Evolutionary conservation across 2,888 invertebrate genomes (phyloP).

Genomic region (Drosophila affinis): DNA sequence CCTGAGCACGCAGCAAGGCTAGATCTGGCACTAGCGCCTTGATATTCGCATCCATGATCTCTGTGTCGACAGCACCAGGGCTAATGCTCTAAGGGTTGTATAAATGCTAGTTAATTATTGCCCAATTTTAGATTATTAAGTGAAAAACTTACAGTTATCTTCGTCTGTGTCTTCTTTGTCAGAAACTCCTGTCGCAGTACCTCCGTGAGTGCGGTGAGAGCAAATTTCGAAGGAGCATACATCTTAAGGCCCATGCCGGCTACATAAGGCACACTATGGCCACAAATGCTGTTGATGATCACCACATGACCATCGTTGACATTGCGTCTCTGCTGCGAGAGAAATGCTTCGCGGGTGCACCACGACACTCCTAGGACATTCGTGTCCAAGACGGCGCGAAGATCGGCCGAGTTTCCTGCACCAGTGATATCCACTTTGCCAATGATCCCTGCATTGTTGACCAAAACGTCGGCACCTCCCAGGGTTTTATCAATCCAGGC

Average conservation of each 20-base stretch:
- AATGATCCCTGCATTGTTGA: constrained; percentile 93
- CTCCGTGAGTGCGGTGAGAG: constrained; percentile 74
- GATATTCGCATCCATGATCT: too few species aligned
- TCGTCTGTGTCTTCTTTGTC: constrained; percentile 68
- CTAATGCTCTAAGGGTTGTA: constrained; percentile 70
- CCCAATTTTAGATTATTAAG: too few species aligned
- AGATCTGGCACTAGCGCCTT: too few species aligned
- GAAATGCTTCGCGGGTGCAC: constrained; percentile 84
- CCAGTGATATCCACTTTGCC: constrained; percentile 24
- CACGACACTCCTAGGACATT: constrained; percentile 84
- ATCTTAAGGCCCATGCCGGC: too few species aligned
- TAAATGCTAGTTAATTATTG: too few species aligned
- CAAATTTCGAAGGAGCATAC: too few species aligned
- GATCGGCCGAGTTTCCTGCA: constrained; percentile 58
- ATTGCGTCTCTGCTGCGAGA: constrained; percentile 83
- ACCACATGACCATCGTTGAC: constrained; percentile 84
- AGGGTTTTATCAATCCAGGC: constrained; percentile 84
- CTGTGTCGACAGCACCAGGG: constrained; percentile 69
- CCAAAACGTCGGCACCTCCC: constrained; percentile 89
- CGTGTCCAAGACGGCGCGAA: constrained; percentile 82
- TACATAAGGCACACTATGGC: too few species aligned
- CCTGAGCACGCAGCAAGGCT: too few species aligned
- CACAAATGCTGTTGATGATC: constrained; percentile 82
- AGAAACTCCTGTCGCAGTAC: constrained; percentile 79
- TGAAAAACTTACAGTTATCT: too few species aligned